Percentiles rank a stretch among this genome's conserved stretches.
phyloP scores from a whole-genome alignment of 1,140 invertebrate genomes.

The Heliconius hewitsoni region DNA sequence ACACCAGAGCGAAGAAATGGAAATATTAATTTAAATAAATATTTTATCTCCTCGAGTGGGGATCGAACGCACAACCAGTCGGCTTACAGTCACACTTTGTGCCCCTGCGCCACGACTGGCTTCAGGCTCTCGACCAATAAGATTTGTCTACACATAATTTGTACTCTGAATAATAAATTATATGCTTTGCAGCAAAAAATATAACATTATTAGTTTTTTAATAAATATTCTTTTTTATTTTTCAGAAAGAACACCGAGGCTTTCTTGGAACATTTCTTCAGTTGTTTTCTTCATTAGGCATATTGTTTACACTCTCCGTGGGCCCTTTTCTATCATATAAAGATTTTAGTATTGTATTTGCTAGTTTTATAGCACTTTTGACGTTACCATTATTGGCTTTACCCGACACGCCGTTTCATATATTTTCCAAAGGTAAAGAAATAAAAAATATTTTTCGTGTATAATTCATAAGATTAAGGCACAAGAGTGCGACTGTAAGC shows the following conservation, averaged over 20 bases:
- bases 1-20: too few relatives aligned
- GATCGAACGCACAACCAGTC: too few relatives aligned
- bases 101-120: too few relatives aligned
- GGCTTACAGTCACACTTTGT: too few relatives aligned
- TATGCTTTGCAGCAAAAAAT: too few relatives aligned
- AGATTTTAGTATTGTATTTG: constrained; percentile 32
- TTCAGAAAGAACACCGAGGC: constrained; percentile 42
- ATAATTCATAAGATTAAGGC: too few relatives aligned
- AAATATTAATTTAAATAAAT: too few relatives aligned
- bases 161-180: too few relatives aligned
- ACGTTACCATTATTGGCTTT: constrained; percentile 35
- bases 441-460: neutral
- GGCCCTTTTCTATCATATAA: constrained; percentile 44
- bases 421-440: constrained; percentile 44
- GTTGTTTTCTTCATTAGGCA: constrained; percentile 36
- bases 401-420: constrained; percentile 43
- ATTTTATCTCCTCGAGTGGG: too few relatives aligned
- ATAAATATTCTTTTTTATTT: neutral
- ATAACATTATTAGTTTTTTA: neutral
- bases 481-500: too few relatives aligned
- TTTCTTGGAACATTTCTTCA: constrained; percentile 37
- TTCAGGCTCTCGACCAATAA: too few relatives aligned
- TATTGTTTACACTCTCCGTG: constrained; percentile 33
- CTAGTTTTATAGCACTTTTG: constrained; percentile 16
- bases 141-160: too few relatives aligned